Percentiles rank a stretch among this genome's conserved stretches.
These are phyloP conservation scores for Erythrolamprus reginae DNA, from an alignment of 2,113 vertebrate species.

Conservation along the genomic window DNA sequence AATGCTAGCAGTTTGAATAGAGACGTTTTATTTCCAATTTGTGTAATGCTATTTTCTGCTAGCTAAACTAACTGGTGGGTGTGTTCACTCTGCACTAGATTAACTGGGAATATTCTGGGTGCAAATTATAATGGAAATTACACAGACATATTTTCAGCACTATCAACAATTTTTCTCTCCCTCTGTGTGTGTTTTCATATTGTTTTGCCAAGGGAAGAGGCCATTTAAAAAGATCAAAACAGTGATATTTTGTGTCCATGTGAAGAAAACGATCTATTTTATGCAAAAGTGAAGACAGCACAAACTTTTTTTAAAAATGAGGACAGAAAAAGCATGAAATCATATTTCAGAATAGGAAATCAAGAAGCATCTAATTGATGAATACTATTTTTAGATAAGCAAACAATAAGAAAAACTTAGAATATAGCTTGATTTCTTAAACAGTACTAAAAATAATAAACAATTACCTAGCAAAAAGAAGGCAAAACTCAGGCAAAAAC, in stretches of 20 bases:
- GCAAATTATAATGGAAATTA: not conserved
- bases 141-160: not conserved
- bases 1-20: slow-evolving; percentile 25
- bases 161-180: not conserved
- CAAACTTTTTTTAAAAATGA: slow-evolving; percentile 37
- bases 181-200: not conserved
- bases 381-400: slow-evolving; percentile 25
- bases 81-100: not conserved
- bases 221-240: not conserved
- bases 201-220: accelerated
- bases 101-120: not conserved
- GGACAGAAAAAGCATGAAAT: slow-evolving; percentile 40
- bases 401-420: slow-evolving; percentile 38
- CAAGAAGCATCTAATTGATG: slow-evolving; percentile 36
- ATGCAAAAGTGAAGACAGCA: not conserved
- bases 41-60: slow-evolving; percentile 46
- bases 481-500: not conserved
- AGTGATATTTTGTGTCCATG: not conserved
- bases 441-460: not conserved
- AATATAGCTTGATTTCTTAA: not conserved
- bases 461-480: not conserved
- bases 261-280: not conserved
- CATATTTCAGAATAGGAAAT: slow-evolving; percentile 48
- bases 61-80: not conserved
- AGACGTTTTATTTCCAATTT: slow-evolving; percentile 54